These are phyloP conservation scores for Cheilosia scutellata DNA, from an alignment of 2,888 invertebrate species.

Conservation along the genomic window DNA sequence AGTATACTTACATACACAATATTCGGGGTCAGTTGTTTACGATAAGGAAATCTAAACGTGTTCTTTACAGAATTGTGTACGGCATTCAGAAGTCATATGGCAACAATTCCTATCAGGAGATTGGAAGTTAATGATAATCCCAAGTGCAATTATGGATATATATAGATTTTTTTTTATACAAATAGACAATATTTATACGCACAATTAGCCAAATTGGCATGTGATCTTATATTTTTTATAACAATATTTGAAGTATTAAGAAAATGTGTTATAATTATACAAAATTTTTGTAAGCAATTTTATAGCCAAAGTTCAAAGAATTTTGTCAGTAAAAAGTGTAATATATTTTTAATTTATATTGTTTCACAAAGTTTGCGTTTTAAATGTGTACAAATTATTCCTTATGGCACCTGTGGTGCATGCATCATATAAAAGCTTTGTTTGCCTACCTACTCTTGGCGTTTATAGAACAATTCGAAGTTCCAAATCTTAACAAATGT, in stretches of 20 bases:
- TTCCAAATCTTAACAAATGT: too few species aligned
- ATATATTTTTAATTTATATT: constrained; percentile 26
- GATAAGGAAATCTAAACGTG: not conserved
- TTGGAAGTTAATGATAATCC: constrained; percentile 79
- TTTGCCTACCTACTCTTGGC: too few species aligned
- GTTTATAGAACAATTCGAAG: too few species aligned
- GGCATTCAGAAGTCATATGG: constrained; percentile 82
- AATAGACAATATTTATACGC: constrained; percentile 33
- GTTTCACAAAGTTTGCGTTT: not conserved
- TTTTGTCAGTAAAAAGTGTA: not conserved
- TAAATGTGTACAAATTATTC: not conserved
- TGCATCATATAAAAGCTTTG: too few species aligned
- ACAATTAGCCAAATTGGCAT: constrained; percentile 39
- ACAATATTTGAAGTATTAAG: constrained; percentile 42
- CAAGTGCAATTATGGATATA: not conserved
- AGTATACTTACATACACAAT: constrained; percentile 79
- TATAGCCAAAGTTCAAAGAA: constrained; percentile 24
- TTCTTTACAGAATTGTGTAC: constrained; percentile 80
- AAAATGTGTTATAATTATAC: constrained; percentile 12
- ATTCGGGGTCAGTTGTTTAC: not conserved
- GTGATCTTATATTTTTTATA: constrained; percentile 52
- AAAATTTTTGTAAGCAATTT: constrained; percentile 16
- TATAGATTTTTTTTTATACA: constrained; percentile 13
- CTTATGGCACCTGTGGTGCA: not conserved
- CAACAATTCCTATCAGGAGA: constrained; percentile 79